Evolutionary conservation across 2,797 vertebrate species (phyloP).

Genomic region (Caiman crocodilus): DNA sequence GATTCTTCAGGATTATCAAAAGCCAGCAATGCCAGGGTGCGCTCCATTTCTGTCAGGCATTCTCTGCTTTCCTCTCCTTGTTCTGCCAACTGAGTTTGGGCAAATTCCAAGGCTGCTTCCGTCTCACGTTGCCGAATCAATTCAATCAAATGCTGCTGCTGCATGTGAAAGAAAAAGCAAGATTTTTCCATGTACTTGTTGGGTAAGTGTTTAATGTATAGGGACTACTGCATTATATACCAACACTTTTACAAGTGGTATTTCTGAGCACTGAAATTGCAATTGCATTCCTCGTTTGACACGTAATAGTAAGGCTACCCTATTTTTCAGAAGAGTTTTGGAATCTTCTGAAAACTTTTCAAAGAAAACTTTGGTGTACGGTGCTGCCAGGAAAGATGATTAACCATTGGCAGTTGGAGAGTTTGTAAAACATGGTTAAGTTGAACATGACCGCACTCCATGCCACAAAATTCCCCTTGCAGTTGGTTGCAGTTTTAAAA

Average conservation of each 20-base stretch:
- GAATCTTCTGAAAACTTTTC: not conserved
- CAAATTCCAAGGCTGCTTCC: constrained; percentile 96
- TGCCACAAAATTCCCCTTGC: not conserved
- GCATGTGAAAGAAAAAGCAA: constrained; percentile 15
- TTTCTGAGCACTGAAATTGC: not conserved
- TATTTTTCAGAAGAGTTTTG: not conserved
- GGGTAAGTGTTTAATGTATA: not conserved
- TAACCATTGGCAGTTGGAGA: not conserved
- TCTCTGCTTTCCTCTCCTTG: constrained; percentile 98
- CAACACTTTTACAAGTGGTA: not conserved
- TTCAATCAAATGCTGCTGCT: constrained; percentile 99
- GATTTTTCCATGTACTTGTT: not conserved
- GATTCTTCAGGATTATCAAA: constrained; percentile 98
- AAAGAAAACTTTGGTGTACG: not conserved
- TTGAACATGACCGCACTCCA: not conserved
- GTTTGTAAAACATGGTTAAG: not conserved
- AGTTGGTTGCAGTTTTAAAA: too few relatives aligned
- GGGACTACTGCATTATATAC: too few relatives aligned
- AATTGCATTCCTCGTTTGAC: not conserved
- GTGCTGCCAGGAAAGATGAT: not conserved
- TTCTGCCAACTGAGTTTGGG: constrained; percentile 97
- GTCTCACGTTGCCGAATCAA: constrained; percentile 97
- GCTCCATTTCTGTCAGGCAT: constrained; percentile 98
- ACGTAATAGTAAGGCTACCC: not conserved
- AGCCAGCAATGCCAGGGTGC: constrained; percentile 94